Evolutionary conservation across 2,113 vertebrate genomes (phyloP).

Genomic region (Pagrus major): DNA sequence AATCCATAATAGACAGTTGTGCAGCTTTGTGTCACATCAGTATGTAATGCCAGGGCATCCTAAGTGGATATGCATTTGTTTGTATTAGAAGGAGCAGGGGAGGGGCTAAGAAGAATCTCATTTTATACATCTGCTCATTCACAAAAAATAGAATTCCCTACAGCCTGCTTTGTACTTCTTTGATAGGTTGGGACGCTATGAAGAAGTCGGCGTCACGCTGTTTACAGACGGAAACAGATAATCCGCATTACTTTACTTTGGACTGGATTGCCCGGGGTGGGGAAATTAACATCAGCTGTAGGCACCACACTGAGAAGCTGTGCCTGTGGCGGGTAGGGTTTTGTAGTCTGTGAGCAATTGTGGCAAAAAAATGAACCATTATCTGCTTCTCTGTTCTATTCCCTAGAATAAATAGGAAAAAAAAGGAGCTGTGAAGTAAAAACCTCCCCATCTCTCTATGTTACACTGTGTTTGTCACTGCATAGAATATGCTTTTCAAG

Average conservation of each 20-base stretch:
- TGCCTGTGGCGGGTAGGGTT: conserved; percentile 48
- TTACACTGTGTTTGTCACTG: not conserved
- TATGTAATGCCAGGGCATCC: conserved; percentile 13
- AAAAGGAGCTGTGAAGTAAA: not conserved
- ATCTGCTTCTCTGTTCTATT: conserved; percentile 35
- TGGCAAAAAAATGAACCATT: conserved; percentile 49
- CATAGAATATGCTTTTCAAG: not conserved
- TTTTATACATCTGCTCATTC: conserved; percentile 13
- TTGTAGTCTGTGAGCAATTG: conserved; percentile 36
- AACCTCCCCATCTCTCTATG: not conserved
- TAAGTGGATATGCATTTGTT: conserved; percentile 24
- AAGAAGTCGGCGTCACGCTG: not conserved
- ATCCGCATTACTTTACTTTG: conserved; percentile 24
- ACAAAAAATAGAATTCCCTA: not conserved
- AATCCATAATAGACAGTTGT: conserved; percentile 45
- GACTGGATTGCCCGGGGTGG: conserved; percentile 44
- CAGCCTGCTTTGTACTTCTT: not conserved
- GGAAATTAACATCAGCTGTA: conserved; percentile 44
- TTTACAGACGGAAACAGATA: conserved; percentile 32
- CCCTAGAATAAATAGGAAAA: not conserved
- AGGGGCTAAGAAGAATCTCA: not conserved
- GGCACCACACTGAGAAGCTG: conserved; percentile 21
- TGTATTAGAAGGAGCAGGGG: not conserved
- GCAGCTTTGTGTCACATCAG: conserved; percentile 47
- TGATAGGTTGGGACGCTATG: conserved; percentile 9